Evolutionary conservation across 92 coral and sea anemone species (phyloP).

Genomic region (Epizoanthus rinbou): DNA sequence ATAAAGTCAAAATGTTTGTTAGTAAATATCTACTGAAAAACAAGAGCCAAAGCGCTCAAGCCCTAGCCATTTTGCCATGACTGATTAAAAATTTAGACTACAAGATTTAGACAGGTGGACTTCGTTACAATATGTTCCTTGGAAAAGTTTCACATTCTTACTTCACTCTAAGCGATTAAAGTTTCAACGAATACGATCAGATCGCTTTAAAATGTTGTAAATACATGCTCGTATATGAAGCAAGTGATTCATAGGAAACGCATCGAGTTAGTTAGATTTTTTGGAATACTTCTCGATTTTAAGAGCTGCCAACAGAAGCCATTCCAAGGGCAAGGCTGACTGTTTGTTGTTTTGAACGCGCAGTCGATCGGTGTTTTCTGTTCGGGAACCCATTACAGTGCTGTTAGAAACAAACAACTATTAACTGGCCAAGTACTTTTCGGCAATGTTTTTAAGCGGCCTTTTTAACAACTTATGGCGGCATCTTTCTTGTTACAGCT

Average conservation of each 20-base stretch:
- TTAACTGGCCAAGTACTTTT: constrained; percentile 42
- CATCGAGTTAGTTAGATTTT: not conserved
- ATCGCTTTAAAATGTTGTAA: constrained; percentile 12
- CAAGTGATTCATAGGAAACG: constrained; percentile 3
- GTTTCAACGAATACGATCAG: constrained; percentile 41
- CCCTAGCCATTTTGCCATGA: constrained; percentile 64
- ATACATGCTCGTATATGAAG: not conserved
- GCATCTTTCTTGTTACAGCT: not conserved
- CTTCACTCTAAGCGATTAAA: constrained; percentile 63
- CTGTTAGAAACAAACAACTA: constrained; percentile 48
- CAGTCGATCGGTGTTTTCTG: constrained; percentile 45
- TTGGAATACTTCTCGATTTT: not conserved
- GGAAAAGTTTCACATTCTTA: constrained; percentile 58
- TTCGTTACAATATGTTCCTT: constrained; percentile 41
- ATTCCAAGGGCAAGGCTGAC: constrained; percentile 2
- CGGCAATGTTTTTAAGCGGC: constrained; percentile 5
- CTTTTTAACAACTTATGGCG: constrained; percentile 10
- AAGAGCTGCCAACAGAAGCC: constrained; percentile 13
- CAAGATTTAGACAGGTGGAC: constrained; percentile 59
- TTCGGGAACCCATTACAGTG: constrained; percentile 45
- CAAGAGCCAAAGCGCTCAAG: constrained; percentile 49
- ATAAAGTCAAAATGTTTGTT: constrained; percentile 3
- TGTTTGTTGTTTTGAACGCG: constrained; percentile 40
- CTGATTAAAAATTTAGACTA: constrained; percentile 80
- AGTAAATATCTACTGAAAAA: constrained; percentile 37